A percentile compares a stretch with the other conserved stretches of the same genome.
phyloP scores from a whole-genome alignment of 1,140 invertebrate genomes.

The Macrostomum lignano region DNA sequence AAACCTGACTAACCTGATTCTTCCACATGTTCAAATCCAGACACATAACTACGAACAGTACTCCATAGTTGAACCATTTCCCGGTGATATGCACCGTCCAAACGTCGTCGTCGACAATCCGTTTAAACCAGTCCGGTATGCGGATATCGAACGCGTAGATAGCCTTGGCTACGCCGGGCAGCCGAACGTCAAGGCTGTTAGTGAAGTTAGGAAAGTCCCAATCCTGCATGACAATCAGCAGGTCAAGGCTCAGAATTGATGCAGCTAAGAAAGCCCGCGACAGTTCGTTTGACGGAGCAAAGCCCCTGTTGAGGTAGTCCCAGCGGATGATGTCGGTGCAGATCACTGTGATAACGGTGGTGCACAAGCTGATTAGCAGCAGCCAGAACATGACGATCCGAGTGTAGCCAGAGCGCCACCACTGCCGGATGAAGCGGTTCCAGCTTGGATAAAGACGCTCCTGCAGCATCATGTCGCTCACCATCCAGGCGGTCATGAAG shows the following conservation, averaged over 20 bases:
- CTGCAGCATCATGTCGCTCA: constrained; percentile 34
- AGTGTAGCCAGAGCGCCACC: constrained; percentile 26
- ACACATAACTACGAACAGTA: constrained; percentile 33
- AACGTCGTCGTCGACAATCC: constrained; percentile 13
- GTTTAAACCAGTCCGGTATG: constrained; percentile 15
- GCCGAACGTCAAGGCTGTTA: constrained; percentile 32
- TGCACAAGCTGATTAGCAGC: constrained; percentile 23
- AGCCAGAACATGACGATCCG: constrained; percentile 33
- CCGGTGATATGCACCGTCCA: constrained; percentile 28
- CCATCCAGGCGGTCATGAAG: constrained; percentile 33
- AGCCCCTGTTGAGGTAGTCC: constrained; percentile 31
- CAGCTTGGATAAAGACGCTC: constrained; percentile 33
- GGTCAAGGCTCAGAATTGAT: constrained; percentile 33
- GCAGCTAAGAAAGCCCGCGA: constrained; percentile 32
- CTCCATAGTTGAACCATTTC: constrained; percentile 36
- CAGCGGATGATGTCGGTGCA: constrained; percentile 32
- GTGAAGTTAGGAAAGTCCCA: constrained; percentile 36
- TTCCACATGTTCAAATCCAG: constrained; percentile 36
- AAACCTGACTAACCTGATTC: too few species aligned
- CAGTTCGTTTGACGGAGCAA: constrained; percentile 32
- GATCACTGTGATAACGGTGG: constrained; percentile 31
- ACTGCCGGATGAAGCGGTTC: constrained; percentile 21
- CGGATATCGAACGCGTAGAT: constrained; percentile 21
- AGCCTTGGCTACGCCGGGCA: constrained; percentile 31
- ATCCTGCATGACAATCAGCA: constrained; percentile 35